Evolutionary conservation across 2,888 invertebrate genomes (phyloP).

Genomic region (Ophion costatus): DNA sequence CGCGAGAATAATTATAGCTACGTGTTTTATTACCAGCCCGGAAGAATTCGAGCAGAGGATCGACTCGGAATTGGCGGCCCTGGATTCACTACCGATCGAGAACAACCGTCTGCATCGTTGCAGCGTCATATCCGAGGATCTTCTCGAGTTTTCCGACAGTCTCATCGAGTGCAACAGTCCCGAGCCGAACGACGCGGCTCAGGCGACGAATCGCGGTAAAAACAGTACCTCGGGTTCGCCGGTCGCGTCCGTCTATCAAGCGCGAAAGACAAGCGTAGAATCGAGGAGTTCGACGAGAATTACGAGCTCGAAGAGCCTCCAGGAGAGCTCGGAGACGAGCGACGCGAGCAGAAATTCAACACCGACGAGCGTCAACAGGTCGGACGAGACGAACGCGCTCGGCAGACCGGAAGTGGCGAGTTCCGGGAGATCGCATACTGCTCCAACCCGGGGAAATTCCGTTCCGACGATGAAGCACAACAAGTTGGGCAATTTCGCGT

Average conservation of each 20-base stretch:
- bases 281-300: conserved; percentile 69
- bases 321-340: conserved; percentile 68
- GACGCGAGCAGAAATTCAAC: conserved; percentile 71
- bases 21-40: conserved; percentile 72
- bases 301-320: conserved; percentile 57
- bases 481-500: conserved; percentile 40
- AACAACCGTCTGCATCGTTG: conserved; percentile 76
- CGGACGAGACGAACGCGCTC: conserved; percentile 64
- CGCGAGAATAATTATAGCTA: background rate
- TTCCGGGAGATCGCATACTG: conserved; percentile 47
- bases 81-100: conserved; percentile 85
- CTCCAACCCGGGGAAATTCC: conserved; percentile 42
- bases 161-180: conserved; percentile 73
- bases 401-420: conserved; percentile 27
- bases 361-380: conserved; percentile 64
- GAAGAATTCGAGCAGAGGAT: conserved; percentile 87
- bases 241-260: conserved; percentile 60
- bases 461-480: conserved; percentile 45
- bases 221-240: conserved; percentile 64
- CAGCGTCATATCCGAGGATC: conserved; percentile 80
- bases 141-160: conserved; percentile 80
- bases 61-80: conserved; percentile 86
- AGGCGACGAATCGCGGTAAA: conserved; percentile 55
- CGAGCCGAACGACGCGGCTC: conserved; percentile 38
- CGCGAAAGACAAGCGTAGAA: conserved; percentile 71